Evolutionary conservation across 2,113 vertebrate genomes (phyloP).

Genomic region (Sterrhoptilus dennistouni): DNA sequence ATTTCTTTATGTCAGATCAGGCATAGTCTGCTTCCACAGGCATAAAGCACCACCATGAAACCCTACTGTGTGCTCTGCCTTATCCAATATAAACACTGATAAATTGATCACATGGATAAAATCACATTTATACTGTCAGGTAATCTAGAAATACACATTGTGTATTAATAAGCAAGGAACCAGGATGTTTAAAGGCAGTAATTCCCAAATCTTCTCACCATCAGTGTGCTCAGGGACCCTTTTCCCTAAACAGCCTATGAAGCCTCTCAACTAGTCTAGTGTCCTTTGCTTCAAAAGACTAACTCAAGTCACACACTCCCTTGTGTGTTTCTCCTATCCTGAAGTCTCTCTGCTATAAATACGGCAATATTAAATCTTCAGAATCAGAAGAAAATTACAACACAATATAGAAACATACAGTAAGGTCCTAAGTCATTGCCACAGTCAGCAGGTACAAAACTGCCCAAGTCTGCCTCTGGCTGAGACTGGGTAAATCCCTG

Average conservation of each 20-base stretch:
- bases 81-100: not conserved
- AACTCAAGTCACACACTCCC: not conserved
- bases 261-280: not conserved
- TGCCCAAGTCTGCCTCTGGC: not conserved
- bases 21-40: not conserved
- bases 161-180: not conserved
- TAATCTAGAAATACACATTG: not conserved
- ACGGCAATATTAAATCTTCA: not conserved
- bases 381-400: not conserved
- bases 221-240: not conserved
- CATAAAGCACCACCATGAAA: not conserved
- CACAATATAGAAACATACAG: not conserved
- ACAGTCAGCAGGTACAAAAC: not conserved
- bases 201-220: not conserved
- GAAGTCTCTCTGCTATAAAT: not conserved
- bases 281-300: not conserved
- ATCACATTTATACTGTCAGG: not conserved
- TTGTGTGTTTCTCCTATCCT: not conserved
- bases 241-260: not conserved
- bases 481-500: not conserved
- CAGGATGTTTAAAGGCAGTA: not conserved
- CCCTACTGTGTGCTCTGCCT: not conserved
- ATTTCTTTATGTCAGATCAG: not conserved
- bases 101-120: not conserved
- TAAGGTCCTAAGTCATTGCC: not conserved